phyloP scores from a whole-genome alignment of 2,113 vertebrate genomes.

The Eurystomus gularis region DNA sequence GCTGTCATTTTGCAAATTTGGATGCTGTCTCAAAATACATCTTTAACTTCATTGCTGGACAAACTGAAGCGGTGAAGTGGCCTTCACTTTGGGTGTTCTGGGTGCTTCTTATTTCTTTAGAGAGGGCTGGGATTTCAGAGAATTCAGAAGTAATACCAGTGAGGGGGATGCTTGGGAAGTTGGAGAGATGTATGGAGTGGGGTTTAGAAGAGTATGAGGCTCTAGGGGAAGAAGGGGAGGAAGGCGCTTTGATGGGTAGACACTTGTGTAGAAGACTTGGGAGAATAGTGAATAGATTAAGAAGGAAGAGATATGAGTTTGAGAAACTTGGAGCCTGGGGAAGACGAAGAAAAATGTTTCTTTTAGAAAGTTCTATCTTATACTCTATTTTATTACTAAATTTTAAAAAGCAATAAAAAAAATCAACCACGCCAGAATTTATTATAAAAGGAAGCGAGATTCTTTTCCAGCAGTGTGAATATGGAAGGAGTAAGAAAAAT shows the following conservation, averaged over 20 bases:
- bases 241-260: accelerated
- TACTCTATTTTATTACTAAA: conserved; percentile 28
- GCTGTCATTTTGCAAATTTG: background rate
- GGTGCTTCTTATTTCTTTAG: background rate
- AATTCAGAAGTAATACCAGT: background rate
- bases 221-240: background rate
- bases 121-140: background rate
- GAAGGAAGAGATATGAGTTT: background rate
- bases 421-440: background rate
- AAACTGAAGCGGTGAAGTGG: background rate
- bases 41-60: background rate
- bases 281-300: background rate
- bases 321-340: background rate
- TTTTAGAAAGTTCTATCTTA: background rate
- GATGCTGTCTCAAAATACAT: background rate
- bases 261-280: background rate
- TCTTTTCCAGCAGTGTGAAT: background rate
- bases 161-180: background rate
- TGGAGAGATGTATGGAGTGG: too few species aligned
- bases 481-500: background rate
- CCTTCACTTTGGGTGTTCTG: background rate
- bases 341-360: background rate
- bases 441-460: background rate
- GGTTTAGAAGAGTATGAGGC: background rate
- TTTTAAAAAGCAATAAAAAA: background rate